These are phyloP conservation scores for Poecilus cupreus DNA, from an alignment of 2,888 invertebrate species.

Conservation along the genomic window DNA sequence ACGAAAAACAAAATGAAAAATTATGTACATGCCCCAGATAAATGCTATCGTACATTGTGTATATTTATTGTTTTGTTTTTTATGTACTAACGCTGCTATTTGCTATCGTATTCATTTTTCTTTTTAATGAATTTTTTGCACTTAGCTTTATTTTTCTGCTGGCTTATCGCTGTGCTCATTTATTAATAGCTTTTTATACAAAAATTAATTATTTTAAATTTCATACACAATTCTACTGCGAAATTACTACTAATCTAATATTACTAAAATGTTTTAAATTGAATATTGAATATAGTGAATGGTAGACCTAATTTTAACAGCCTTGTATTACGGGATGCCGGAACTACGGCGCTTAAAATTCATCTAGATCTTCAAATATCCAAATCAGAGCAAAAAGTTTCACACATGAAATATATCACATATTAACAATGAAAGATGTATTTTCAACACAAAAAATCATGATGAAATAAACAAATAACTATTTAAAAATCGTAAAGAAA, in stretches of 20 bases:
- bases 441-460: too few relatives aligned
- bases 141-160: too few relatives aligned
- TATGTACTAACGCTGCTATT: slow-evolving; percentile 2
- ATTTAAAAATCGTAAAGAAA: too few relatives aligned
- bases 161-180: neutral
- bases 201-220: neutral
- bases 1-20: slow-evolving; percentile 27
- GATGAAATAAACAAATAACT: too few relatives aligned
- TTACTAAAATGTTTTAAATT: too few relatives aligned
- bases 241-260: too few relatives aligned
- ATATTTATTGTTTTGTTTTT: slow-evolving; percentile 43
- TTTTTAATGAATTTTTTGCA: slow-evolving; percentile 10
- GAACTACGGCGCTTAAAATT: neutral
- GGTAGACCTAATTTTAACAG: neutral
- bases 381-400: too few relatives aligned
- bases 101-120: slow-evolving; percentile 24
- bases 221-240: too few relatives aligned
- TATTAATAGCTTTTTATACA: neutral
- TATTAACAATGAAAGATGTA: too few relatives aligned
- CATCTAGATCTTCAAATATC: neutral
- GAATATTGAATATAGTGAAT: too few relatives aligned
- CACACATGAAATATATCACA: too few relatives aligned
- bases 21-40: slow-evolving; percentile 31
- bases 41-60: slow-evolving; percentile 29
- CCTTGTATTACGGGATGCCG: neutral